Percentiles rank a stretch among this genome's conserved stretches.
phyloP scores from a whole-genome alignment of 2,797 vertebrate species.

The Gastrophryne carolinensis region DNA sequence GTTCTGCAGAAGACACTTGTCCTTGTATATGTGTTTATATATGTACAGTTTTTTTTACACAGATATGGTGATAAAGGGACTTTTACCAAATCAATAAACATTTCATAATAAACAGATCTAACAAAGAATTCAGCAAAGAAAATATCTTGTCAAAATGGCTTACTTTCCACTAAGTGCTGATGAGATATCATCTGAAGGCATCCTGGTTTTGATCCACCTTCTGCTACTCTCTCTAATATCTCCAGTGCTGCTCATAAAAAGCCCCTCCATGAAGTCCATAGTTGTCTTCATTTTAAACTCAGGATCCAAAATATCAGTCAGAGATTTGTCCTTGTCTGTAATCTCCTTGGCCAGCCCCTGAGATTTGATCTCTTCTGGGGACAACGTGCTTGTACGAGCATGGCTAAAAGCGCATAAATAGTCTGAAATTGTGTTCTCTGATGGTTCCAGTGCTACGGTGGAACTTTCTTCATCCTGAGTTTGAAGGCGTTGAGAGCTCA shows the following conservation, averaged over 20 bases:
- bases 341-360: conserved; percentile 83
- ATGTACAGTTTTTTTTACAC: too few species aligned
- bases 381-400: conserved; percentile 68
- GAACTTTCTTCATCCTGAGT: conserved; percentile 13
- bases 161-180: conserved; percentile 55
- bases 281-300: conserved; percentile 82
- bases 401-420: background rate
- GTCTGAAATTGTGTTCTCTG: conserved; percentile 18
- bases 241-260: conserved; percentile 72
- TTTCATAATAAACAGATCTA: background rate
- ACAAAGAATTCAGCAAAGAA: background rate
- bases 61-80: too few species aligned
- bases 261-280: conserved; percentile 88
- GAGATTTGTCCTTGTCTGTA: conserved; percentile 80
- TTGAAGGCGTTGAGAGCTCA: background rate
- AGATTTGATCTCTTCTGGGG: conserved; percentile 77
- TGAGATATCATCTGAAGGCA: conserved; percentile 9
- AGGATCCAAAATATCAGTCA: conserved; percentile 82
- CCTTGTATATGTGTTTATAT: too few species aligned
- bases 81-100: too few species aligned
- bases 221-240: conserved; percentile 61
- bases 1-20: too few species aligned
- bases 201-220: conserved; percentile 66
- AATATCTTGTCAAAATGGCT: conserved; percentile 30
- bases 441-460: background rate